These are phyloP conservation scores for Scortum barcoo DNA, from an alignment of 2,113 vertebrate species.

Conservation along the genomic window DNA sequence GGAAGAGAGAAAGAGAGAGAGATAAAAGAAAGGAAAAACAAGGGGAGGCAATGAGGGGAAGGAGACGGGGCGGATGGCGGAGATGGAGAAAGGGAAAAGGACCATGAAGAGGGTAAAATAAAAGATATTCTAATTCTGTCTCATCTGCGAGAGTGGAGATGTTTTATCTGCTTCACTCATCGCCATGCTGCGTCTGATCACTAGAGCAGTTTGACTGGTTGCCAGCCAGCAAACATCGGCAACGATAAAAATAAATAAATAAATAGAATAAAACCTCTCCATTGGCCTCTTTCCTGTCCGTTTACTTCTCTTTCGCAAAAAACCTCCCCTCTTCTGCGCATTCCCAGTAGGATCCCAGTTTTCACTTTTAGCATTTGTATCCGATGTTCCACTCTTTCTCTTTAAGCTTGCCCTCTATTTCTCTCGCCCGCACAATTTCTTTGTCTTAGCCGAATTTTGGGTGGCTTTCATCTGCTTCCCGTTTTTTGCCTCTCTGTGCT, in stretches of 20 bases:
- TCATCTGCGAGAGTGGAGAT: constrained; percentile 44
- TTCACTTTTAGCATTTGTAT: constrained; percentile 41
- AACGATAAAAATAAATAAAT: constrained; percentile 9
- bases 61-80: not conserved
- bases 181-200: constrained; percentile 37
- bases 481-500: constrained; percentile 27
- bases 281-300: not conserved
- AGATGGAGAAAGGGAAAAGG: constrained; percentile 11
- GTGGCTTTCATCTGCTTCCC: constrained; percentile 58
- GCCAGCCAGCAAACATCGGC: constrained; percentile 43
- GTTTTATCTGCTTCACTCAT: constrained; percentile 47
- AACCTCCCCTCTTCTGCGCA: constrained; percentile 26
- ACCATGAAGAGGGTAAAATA: constrained; percentile 30
- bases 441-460: constrained; percentile 43
- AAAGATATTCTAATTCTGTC: constrained; percentile 54
- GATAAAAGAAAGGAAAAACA: constrained; percentile 36
- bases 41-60: not conserved
- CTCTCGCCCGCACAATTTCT: constrained; percentile 29
- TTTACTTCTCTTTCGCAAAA: constrained; percentile 31
- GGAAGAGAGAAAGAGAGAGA: constrained; percentile 37
- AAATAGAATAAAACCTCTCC: constrained; percentile 13
- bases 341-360: constrained; percentile 24
- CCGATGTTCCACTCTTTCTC: constrained; percentile 3
- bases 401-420: constrained; percentile 49
- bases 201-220: constrained; percentile 32